A percentile compares a stretch with the other conserved stretches of the same genome.
These are phyloP conservation scores for Corapipo altera DNA, from an alignment of 2,113 vertebrate species.

Conservation along the genomic window DNA sequence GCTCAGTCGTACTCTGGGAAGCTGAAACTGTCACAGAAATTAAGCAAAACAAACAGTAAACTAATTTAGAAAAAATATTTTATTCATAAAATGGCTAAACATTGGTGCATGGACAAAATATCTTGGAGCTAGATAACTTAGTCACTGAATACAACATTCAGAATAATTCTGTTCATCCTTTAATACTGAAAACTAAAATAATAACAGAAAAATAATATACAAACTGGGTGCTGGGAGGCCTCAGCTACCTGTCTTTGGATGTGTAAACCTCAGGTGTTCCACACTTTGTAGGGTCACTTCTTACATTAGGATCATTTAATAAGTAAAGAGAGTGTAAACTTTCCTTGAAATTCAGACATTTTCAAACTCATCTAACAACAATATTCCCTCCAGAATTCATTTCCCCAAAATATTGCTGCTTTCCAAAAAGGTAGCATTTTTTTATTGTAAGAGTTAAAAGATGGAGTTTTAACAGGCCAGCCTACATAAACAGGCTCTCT, in stretches of 20 bases:
- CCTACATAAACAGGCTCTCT: not conserved
- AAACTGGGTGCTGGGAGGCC: not conserved
- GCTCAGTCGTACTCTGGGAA: not conserved
- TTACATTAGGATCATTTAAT: not conserved
- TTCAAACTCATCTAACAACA: not conserved
- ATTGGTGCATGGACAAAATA: not conserved
- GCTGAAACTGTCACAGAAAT: not conserved
- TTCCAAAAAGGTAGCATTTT: not conserved
- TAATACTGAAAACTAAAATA: not conserved
- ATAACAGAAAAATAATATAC: not conserved
- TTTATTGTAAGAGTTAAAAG: not conserved
- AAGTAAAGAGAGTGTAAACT: not conserved
- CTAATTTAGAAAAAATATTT: not conserved
- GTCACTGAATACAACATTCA: not conserved
- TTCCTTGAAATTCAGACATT: not conserved
- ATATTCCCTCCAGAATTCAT: not conserved
- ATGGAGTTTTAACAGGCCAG: not conserved
- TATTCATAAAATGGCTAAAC: conserved; percentile 35
- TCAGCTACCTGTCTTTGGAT: not conserved
- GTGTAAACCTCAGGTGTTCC: not conserved
- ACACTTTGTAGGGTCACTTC: not conserved
- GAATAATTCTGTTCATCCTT: not conserved
- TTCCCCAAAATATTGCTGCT: not conserved
- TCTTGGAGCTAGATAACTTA: not conserved
- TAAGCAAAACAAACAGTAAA: conserved; percentile 2